These are phyloP conservation scores for Calephelis virginiensis DNA, from an alignment of 1,140 invertebrate species.

Conservation along the genomic window DNA sequence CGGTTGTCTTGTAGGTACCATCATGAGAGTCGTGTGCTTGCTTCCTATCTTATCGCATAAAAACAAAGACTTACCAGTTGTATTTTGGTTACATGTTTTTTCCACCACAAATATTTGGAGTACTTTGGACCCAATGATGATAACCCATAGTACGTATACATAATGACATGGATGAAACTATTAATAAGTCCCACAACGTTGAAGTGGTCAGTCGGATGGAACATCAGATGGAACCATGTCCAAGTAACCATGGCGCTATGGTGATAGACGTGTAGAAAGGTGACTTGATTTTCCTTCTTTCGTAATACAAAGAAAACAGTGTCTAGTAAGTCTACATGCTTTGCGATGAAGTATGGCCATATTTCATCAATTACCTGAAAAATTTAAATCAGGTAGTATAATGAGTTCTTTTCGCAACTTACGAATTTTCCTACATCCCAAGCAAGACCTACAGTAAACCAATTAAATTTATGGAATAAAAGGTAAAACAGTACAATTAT, in stretches of 20 bases:
- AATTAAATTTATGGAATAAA: no score
- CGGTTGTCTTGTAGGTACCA: no score
- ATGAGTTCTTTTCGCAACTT: no score
- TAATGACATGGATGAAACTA: slow-evolving; percentile 91
- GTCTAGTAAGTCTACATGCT: slow-evolving; percentile 60
- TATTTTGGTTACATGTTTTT: slow-evolving; percentile 93
- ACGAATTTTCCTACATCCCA: no score
- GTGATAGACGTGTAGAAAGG: slow-evolving; percentile 91
- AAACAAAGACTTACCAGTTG: slow-evolving; percentile 86
- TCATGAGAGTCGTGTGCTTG: no score
- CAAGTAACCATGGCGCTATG: slow-evolving; percentile 85
- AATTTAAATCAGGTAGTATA: not conserved
- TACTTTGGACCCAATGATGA: slow-evolving; percentile 92
- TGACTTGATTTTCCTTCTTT: slow-evolving; percentile 90
- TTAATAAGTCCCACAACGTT: slow-evolving; percentile 63
- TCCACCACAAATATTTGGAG: slow-evolving; percentile 95
- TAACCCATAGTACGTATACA: slow-evolving; percentile 95
- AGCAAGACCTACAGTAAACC: no score
- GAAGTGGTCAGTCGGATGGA: slow-evolving; percentile 59
- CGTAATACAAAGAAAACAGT: slow-evolving; percentile 74
- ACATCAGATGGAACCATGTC: slow-evolving; percentile 58
- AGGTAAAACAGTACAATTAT: no score
- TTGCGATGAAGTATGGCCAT: slow-evolving; percentile 61
- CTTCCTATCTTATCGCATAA: no score
- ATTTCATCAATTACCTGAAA: slow-evolving; percentile 55